Evolutionary conservation across 2,888 invertebrate genomes (phyloP), one percentile per base, ranked within the genome.

Genomic region (Gisinianus flammeolus): DNA sequence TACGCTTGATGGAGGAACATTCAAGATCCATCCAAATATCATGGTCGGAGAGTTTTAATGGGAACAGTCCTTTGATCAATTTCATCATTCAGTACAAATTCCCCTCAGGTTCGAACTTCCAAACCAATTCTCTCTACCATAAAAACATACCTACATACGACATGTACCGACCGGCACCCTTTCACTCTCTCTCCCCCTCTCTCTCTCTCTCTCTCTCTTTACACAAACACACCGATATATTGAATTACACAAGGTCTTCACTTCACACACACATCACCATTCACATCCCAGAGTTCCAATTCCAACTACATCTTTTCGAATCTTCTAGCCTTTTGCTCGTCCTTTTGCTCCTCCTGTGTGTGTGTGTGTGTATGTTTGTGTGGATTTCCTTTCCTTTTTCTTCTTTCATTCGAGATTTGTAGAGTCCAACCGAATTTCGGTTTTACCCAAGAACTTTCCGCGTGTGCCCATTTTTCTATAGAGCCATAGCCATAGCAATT

Each of bases 81-180:
- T 96, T 95, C 87, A 93, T 94, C 81, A 91, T 96, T 52, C 95
- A 95, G 87, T 95, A 94, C 87, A 96, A 95, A 87, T 92, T 93
- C 86, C 93, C 93, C 79, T 90, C 93, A 88, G 93, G 93, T 92
- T 89, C 86, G 85, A 26, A 62, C 58, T 58, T 62, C 28, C 28
- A 31, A 58, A 22, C 58, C 52, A 44, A 44, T 44, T 12, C 16
- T 44, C 52, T 44, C 8, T 16, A n/a, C n/a, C n/a, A n/a, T n/a
- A n/a, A n/a, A n/a, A n/a, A n/a, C n/a, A n/a, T n/a, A n/a, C n/a
- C n/a, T 12, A 44, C 52, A 44, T 16, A 12, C 26, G 28, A 28
- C 62, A 58, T 12, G n/a, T 58, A n/a, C 8, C 8, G n/a, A 44
- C 16, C 16, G 16, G 6, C 44, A 44, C 6, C 4, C 26, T n/a